These are phyloP conservation scores for Stictocephala bisonia DNA, from an alignment of 2,888 invertebrate species.

Conservation along the genomic window DNA sequence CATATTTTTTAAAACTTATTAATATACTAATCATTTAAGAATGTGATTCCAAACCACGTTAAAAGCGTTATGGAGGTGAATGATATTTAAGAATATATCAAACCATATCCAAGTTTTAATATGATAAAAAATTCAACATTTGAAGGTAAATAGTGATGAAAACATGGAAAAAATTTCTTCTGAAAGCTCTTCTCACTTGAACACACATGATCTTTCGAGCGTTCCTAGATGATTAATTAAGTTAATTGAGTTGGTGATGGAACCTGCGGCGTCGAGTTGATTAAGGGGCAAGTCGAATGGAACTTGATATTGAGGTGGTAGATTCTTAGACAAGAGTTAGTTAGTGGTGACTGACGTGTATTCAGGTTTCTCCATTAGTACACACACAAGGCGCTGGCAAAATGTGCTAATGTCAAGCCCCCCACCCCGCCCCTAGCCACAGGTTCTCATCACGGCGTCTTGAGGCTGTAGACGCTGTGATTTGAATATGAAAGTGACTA, in stretches of 20 bases:
- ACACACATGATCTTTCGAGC: constrained; percentile 1
- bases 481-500: constrained; percentile 49
- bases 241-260: constrained; percentile 5
- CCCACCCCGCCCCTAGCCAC: constrained; percentile 37
- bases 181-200: too few relatives aligned
- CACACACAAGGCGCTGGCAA: constrained; percentile 47
- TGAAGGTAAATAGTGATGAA: too few relatives aligned
- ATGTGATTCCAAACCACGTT: too few relatives aligned
- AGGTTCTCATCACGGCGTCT: constrained; percentile 33
- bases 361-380: constrained; percentile 41
- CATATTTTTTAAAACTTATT: too few relatives aligned
- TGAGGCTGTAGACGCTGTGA: constrained; percentile 26
- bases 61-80: too few relatives aligned
- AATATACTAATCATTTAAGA: too few relatives aligned
- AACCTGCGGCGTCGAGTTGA: constrained; percentile 4
- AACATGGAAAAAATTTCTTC: too few relatives aligned
- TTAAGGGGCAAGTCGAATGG: constrained; percentile 31
- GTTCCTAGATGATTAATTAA: constrained; percentile 23
- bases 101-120: too few relatives aligned
- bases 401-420: constrained; percentile 53
- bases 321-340: constrained; percentile 41
- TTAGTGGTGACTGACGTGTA: constrained; percentile 39
- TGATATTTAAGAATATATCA: too few relatives aligned
- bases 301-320: constrained; percentile 14
- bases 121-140: too few relatives aligned